Conservation (phyloP, 2,888 invertebrate genomes). For the Lymantria dispar region DNA sequence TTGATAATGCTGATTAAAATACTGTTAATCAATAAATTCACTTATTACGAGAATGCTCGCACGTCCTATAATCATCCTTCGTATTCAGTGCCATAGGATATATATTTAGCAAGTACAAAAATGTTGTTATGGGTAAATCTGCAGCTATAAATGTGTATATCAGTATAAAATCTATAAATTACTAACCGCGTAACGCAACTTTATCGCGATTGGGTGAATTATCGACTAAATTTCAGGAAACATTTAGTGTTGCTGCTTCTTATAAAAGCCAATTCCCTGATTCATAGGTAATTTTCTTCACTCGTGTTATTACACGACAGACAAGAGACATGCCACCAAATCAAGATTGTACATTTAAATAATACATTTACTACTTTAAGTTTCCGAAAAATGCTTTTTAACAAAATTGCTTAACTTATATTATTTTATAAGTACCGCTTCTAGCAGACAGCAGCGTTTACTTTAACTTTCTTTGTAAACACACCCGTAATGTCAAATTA, state of each 20-base stretch:
- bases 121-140: neutral
- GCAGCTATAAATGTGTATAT: neutral
- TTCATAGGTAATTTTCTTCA: neutral
- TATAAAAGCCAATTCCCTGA: neutral
- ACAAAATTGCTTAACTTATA: too few species aligned
- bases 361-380: too few species aligned
- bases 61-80: neutral
- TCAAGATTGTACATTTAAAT: too few species aligned
- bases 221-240: slow-evolving; percentile 9
- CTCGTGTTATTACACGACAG: too few species aligned
- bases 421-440: too few species aligned
- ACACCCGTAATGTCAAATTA: too few species aligned
- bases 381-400: too few species aligned
- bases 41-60: neutral
- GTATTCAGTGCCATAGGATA: neutral
- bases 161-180: neutral
- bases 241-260: slow-evolving; percentile 3
- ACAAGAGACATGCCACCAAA: too few species aligned
- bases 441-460: too few species aligned
- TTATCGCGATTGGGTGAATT: neutral
- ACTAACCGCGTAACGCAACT: neutral
- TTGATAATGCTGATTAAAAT: neutral
- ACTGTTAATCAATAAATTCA: slow-evolving; percentile 6
- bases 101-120: neutral
- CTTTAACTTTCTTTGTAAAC: too few species aligned